Evolutionary conservation across 2,797 vertebrate species (phyloP), one percentile per base, ranked within the genome.

Genomic region (Triplophysa yarkandensis): DNA sequence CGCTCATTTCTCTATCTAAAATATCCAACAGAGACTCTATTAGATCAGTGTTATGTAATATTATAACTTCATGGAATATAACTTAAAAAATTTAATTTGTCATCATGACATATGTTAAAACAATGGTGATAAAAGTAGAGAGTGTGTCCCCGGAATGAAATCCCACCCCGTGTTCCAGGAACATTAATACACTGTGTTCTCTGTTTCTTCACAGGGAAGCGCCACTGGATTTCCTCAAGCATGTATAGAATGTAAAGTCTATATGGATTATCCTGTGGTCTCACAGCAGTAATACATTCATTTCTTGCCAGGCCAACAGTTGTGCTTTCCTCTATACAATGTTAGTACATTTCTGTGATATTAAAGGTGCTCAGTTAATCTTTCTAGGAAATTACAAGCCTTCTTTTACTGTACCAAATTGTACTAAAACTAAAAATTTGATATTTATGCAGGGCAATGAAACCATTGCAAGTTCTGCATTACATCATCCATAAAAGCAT

Each of bases 181-280:
- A 43, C 17, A 8, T 39, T 28, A 44, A 62, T 11, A 57, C 57
- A 62, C 23, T 54, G 60, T 21, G 48, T 16, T 64, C 36, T 73
- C 55, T 73, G 71, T 65, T 65, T 65, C 25, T 13, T 44, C 14
- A 0, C 67, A 55, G 36, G 32, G 44, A 14, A 32, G 48, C 54
- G 61, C 11, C 25, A 13, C n/a, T 55, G 2, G 55, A 30, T 73
- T 65, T 55, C 13, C 25, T 23, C 27, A n/a, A 44, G 71, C 34
- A 19, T 32, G 16, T 52, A 48, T 43, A 64, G 61, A 73, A 65
- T 73, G 54, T 55, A 32, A 43, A 73, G 70, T 4, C 19, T 6
- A 4, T 10, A 54, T 43, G 48, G 25, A 73, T 73, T 73, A 44
- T 30, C 14, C 34, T 54, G 46, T 32, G 48, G 13, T 36, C 25